Evolutionary conservation across 2,797 vertebrate genomes (phyloP).

Genomic region (Tokudaia muenninki): DNA sequence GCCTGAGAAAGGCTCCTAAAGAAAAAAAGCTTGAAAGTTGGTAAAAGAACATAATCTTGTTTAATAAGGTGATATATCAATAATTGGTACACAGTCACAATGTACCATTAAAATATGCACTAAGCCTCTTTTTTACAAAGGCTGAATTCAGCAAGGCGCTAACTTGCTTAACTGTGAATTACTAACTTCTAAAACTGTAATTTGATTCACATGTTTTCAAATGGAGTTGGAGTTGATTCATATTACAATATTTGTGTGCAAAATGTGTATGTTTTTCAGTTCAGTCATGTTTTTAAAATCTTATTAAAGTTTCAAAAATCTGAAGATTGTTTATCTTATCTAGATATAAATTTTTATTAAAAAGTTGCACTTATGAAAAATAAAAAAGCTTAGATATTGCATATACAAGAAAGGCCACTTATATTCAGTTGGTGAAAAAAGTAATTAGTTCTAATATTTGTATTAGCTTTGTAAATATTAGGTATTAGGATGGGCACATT

Average conservation of each 20-base stretch:
- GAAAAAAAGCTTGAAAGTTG: not conserved
- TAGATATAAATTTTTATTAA: conserved; percentile 89
- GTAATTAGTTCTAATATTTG: conserved; percentile 46
- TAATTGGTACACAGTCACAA: not conserved
- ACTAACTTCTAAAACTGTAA: too few species aligned
- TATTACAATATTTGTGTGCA: conserved; percentile 88
- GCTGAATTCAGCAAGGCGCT: too few species aligned
- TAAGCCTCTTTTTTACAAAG: too few species aligned
- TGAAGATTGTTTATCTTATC: conserved; percentile 90
- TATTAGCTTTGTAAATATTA: conserved; percentile 29
- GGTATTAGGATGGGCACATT: not conserved
- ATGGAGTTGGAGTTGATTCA: too few species aligned
- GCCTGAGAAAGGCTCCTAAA: not conserved
- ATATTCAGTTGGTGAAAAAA: conserved; percentile 34
- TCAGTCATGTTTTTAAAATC: conserved; percentile 88
- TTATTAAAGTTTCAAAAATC: conserved; percentile 88
- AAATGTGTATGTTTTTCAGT: conserved; percentile 88
- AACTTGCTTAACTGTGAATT: too few species aligned
- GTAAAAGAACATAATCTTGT: conserved; percentile 75
- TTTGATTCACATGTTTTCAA: too few species aligned
- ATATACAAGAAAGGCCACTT: not conserved
- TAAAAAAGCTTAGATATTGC: not conserved
- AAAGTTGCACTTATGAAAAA: conserved; percentile 89
- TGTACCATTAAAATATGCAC: too few species aligned
- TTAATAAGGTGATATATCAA: conserved; percentile 78